Evolutionary conservation across 2,888 invertebrate species (phyloP).

Genomic region (Euzetes globulus): DNA sequence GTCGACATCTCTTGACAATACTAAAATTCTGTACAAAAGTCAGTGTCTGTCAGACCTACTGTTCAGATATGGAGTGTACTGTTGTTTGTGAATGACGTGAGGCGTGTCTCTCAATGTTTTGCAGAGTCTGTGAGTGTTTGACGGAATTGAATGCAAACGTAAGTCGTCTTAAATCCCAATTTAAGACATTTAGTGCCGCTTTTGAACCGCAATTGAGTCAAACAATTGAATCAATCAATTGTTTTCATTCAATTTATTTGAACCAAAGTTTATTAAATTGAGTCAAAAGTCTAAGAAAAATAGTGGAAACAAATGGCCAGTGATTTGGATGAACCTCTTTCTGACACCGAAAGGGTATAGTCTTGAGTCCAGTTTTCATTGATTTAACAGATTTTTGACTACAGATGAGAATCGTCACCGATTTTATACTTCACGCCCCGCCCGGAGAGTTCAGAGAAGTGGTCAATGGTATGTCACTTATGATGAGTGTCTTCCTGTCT

Average conservation of each 20-base stretch:
- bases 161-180: not conserved
- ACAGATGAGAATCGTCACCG: slow-evolving; percentile 66
- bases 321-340: slow-evolving; percentile 28
- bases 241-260: not conserved
- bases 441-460: slow-evolving; percentile 99
- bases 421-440: slow-evolving; percentile 96
- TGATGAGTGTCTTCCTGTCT: not conserved
- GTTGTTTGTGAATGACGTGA: not conserved
- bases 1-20: too few relatives aligned
- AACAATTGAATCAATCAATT: not conserved
- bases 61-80: too few relatives aligned
- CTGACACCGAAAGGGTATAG: slow-evolving; percentile 23
- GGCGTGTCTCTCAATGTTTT: not conserved
- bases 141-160: not conserved
- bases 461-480: slow-evolving; percentile 61
- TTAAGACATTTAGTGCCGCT: not conserved
- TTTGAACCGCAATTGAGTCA: not conserved
- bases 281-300: not conserved
- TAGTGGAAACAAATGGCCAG: slow-evolving; percentile 25
- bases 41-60: too few relatives aligned
- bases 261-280: not conserved
- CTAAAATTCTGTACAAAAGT: too few relatives aligned
- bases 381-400: not conserved
- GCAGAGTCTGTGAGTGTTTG: not conserved
- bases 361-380: not conserved